Conservation (phyloP, 2,888 invertebrate genomes). For the Exephanes ischioxanthus region DNA sequence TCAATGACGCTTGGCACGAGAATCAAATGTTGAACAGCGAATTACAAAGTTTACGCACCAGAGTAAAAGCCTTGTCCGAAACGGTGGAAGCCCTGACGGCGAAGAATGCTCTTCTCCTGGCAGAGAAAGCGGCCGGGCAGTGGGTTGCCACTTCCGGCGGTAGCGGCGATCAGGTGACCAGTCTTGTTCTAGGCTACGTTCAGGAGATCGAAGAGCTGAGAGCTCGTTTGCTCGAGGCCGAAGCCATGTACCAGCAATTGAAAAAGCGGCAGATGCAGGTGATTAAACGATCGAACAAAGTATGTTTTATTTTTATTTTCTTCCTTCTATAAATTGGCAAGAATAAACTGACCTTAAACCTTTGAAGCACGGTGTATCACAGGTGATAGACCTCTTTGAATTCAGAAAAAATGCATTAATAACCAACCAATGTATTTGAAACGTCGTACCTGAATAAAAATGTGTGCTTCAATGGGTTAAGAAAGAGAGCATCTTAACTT, state of each 20-base stretch:
- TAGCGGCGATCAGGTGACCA: conserved; percentile 87
- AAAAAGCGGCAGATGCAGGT: conserved; percentile 85
- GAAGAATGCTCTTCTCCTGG: conserved; percentile 92
- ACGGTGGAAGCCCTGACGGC: conserved; percentile 95
- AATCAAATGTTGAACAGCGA: conserved; percentile 96
- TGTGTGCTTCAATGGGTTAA: not conserved
- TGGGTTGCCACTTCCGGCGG: conserved; percentile 86
- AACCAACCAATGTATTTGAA: no score
- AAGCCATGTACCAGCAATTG: conserved; percentile 91
- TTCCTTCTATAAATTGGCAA: not conserved
- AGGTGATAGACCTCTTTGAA: no score
- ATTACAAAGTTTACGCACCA: conserved; percentile 93
- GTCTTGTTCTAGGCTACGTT: conserved; percentile 93
- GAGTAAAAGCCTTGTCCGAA: conserved; percentile 97
- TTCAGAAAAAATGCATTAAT: no score
- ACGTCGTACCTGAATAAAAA: no score
- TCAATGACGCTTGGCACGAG: conserved; percentile 98
- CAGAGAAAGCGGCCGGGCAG: conserved; percentile 90
- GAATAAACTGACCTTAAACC: not conserved
- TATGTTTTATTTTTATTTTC: not conserved
- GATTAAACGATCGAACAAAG: conserved; percentile 20
- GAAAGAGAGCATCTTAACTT: conserved; percentile 48
- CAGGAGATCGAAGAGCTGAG: conserved; percentile 96
- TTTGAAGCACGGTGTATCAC: no score
- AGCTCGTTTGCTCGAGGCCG: conserved; percentile 95